Evolutionary conservation across 2,113 vertebrate genomes (phyloP).

Genomic region (Axis porcinus): DNA sequence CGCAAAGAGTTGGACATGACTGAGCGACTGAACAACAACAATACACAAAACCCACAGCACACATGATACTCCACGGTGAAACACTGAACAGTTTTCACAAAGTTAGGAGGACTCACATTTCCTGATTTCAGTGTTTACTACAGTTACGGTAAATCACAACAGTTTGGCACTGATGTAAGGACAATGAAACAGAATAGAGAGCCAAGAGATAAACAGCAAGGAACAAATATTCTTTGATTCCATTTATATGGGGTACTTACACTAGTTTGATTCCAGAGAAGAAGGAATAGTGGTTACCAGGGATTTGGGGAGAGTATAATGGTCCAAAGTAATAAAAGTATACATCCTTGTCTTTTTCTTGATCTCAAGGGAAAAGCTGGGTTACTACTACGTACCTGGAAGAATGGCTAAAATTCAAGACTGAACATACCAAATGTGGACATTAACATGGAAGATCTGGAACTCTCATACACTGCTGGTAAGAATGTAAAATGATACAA

Average conservation of each 20-base stretch:
- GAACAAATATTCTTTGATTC: background rate
- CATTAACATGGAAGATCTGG: background rate
- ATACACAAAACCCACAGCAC: background rate
- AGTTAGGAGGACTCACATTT: background rate
- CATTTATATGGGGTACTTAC: background rate
- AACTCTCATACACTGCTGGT: background rate
- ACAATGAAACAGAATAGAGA: background rate
- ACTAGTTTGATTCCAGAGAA: background rate
- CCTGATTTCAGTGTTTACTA: background rate
- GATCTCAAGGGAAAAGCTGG: background rate
- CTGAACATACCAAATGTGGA: background rate
- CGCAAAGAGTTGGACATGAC: background rate
- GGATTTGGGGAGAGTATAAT: background rate
- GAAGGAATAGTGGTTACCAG: background rate
- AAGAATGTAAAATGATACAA: background rate
- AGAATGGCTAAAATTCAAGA: conserved; percentile 9
- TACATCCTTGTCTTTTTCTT: background rate
- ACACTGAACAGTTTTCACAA: background rate
- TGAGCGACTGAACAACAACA: background rate
- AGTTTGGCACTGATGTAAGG: background rate
- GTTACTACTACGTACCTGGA: background rate
- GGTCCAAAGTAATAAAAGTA: background rate
- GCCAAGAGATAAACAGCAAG: background rate
- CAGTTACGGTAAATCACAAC: background rate
- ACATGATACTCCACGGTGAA: background rate